Evolutionary conservation across 2,113 vertebrate genomes (phyloP).

Genomic region (Suncus etruscus): DNA sequence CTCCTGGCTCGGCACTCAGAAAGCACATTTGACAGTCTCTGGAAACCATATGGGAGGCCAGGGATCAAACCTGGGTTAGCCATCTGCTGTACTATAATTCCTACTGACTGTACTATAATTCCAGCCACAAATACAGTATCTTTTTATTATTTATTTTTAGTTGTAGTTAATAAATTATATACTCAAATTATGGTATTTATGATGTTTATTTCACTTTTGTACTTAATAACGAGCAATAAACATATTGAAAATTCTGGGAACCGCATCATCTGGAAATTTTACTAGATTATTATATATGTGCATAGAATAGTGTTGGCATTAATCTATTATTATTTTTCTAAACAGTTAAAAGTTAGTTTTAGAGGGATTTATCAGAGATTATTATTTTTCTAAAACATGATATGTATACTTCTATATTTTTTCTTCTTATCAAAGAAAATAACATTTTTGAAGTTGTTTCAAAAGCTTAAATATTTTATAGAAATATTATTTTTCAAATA

Average conservation of each 20-base stretch:
- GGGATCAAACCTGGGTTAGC: too few species aligned
- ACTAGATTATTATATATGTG: background rate
- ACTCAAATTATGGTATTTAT: conserved; percentile 18
- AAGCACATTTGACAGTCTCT: too few species aligned
- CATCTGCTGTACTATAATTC: background rate
- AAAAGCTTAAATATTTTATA: background rate
- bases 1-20: too few species aligned
- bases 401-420: background rate
- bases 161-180: background rate
- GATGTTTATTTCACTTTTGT: background rate
- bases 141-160: too few species aligned
- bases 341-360: background rate
- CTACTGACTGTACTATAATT: too few species aligned
- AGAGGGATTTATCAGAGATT: background rate
- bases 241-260: background rate
- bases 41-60: too few species aligned
- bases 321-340: background rate
- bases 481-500: conserved; percentile 29
- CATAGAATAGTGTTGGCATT: background rate
- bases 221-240: background rate
- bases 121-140: too few species aligned
- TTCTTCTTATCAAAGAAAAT: conserved; percentile 19
- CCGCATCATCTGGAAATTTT: background rate
- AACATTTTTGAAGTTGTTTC: conserved; percentile 36
- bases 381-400: conserved; percentile 21